A percentile compares a stretch with the other conserved stretches of the same genome.
Conservation (phyloP, 1,140 invertebrate genomes). For the Drosophila tani region DNA sequence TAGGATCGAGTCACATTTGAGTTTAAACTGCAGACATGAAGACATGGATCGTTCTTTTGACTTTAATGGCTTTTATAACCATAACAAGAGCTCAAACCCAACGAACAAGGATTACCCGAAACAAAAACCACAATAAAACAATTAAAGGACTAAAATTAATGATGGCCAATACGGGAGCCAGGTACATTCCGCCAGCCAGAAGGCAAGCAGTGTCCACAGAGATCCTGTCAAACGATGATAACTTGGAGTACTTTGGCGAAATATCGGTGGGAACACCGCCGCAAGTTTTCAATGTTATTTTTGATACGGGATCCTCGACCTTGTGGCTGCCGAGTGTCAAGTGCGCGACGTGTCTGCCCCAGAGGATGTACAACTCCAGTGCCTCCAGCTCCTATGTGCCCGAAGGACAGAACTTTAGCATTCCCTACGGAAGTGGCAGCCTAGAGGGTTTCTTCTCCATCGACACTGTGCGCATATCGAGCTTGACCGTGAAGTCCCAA, state of each 20-base stretch:
- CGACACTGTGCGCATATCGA: conserved; percentile 90
- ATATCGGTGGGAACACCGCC: conserved; percentile 95
- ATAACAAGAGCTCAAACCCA: conserved; percentile 2
- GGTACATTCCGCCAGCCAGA: background rate
- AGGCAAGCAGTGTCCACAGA: conserved; percentile 2
- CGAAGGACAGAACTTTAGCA: conserved; percentile 96
- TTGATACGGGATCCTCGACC: conserved; percentile 99
- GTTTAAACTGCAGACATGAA: background rate
- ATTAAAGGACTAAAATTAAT: background rate
- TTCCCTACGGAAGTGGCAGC: conserved; percentile 97
- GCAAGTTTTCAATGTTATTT: conserved; percentile 97
- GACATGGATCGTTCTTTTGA: conserved; percentile 8
- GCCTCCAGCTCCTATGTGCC: conserved; percentile 91
- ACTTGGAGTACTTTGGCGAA: conserved; percentile 98
- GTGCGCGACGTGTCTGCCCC: conserved; percentile 92
- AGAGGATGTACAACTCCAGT: conserved; percentile 93
- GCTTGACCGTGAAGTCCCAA: conserved; percentile 90
- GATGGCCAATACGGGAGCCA: conserved; percentile 4
- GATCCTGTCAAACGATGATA: conserved; percentile 85
- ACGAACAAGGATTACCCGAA: conserved; percentile 1
- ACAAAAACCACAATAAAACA: conserved; percentile 2
- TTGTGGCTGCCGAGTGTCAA: conserved; percentile 99
- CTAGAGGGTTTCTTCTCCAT: conserved; percentile 96
- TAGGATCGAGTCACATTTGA: conserved; percentile 3
- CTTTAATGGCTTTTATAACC: background rate